Base-by-base conservation (phyloP, 2,888 invertebrate species). In the Helleia helle region DNA sequence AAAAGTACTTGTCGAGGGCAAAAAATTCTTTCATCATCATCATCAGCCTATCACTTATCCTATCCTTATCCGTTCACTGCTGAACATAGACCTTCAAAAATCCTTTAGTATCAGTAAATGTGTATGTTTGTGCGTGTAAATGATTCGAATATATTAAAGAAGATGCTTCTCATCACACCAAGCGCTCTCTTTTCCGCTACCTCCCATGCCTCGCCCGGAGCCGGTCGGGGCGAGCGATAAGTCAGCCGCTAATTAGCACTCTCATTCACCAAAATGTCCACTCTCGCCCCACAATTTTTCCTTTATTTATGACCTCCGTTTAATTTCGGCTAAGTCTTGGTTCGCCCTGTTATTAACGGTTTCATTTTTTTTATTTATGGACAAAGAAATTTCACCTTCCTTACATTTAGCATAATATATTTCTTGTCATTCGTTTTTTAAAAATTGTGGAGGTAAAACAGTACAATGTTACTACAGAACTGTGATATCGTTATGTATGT, bases 231-330 rank as follows among this genome's bases (percentile, higher is more conserved):
- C 46, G 43, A 50, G 60, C 71, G 65, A 73, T 79, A 80, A 79
- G 77, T 77, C 63, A 70, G 64, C 61, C 55, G 50, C 65, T 80
- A 81, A 81, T 81, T 83, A 83, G 77, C 75, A 76, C 70, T 77
- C 71, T 71, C 69, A 59, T 68, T 66, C 65, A 60, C 70, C 70
- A 70, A 73, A 80, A 76, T 74, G 74, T 75, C 71, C 66, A 65
- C 63, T 59, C 59, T 63, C 58, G 58, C 18, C 5, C 18, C 18
- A 18, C 18, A 64, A 68, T 71, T 71, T 72, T 70, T 71, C 68
- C 65, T 65, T 66, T 73, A 71, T 75, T 80, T 74, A 72, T 61
- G 54, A 54, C 58, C 55, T 22, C 48, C 44, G 43, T 44, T 50
- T 71, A 66, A 75, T 71, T 70, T 69, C 59, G 61, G 59, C 60